These are phyloP conservation scores for Coronaproctus castanopsis DNA, from an alignment of 2,888 invertebrate species.

Conservation along the genomic window DNA sequence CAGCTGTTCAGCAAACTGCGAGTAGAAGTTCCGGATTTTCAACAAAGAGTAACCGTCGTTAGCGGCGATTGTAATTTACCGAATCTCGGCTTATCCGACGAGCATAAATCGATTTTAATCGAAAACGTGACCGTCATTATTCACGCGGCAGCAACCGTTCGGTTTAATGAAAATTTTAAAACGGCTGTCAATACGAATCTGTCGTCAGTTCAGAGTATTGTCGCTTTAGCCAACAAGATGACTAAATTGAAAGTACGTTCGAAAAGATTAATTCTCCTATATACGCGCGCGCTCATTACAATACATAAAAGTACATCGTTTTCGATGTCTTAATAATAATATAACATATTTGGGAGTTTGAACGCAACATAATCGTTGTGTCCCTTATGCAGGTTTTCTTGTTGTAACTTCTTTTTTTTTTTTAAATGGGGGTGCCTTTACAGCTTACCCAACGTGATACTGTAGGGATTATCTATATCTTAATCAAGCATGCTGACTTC, in stretches of 20 bases:
- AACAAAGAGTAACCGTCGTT: slow-evolving; percentile 12
- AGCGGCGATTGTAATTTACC: slow-evolving; percentile 14
- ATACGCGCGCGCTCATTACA: neutral
- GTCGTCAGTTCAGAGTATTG: slow-evolving; percentile 9
- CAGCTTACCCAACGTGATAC: too few species aligned
- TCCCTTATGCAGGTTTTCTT: too few species aligned
- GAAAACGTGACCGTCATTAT: slow-evolving; percentile 13
- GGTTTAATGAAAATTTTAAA: slow-evolving; percentile 14
- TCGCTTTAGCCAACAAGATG: slow-evolving; percentile 13
- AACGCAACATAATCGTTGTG: too few species aligned
- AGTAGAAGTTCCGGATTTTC: neutral
- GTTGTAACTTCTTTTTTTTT: too few species aligned
- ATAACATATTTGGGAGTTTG: too few species aligned
- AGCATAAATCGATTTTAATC: slow-evolving; percentile 9
- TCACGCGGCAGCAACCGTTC: slow-evolving; percentile 16
- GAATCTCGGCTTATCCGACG: slow-evolving; percentile 12
- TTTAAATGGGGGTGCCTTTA: too few species aligned
- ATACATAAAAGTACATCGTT: too few species aligned
- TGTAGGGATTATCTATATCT: too few species aligned
- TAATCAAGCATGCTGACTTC: neutral
- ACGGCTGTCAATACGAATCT: slow-evolving; percentile 14
- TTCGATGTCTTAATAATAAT: too few species aligned
- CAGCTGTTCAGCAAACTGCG: slow-evolving; percentile 8
- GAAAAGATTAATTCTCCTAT: neutral
- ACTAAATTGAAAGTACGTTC: slow-evolving; percentile 12